Conservation (phyloP, 2,113 vertebrate species). For the Oophaga pumilio region DNA sequence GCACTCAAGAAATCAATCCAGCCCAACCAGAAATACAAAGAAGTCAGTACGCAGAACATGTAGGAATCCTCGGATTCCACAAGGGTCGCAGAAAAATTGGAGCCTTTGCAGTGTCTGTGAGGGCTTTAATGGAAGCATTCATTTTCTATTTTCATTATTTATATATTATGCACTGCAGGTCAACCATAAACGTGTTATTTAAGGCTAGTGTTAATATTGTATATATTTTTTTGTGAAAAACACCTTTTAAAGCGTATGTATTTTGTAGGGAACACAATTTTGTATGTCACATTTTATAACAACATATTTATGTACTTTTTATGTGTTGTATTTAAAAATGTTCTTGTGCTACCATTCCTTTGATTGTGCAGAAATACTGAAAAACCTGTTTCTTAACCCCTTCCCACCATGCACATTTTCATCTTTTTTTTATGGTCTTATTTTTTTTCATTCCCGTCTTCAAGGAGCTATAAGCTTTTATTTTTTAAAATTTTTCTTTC, state of each 20-base stretch:
- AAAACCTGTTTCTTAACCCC: not conserved
- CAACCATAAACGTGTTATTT: constrained; percentile 34
- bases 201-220: constrained; percentile 29
- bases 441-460: too few relatives aligned
- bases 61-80: not conserved
- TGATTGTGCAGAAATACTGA: not conserved
- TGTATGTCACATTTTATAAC: constrained; percentile 27
- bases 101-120: not conserved
- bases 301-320: constrained; percentile 52
- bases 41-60: constrained; percentile 20
- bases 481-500: too few relatives aligned
- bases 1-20: constrained; percentile 21
- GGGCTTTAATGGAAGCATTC: not conserved
- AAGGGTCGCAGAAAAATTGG: not conserved
- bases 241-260: not conserved
- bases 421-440: too few relatives aligned
- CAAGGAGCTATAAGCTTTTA: too few relatives aligned
- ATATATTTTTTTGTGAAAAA: constrained; percentile 20
- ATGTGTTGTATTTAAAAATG: constrained; percentile 28
- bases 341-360: not conserved
- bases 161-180: constrained; percentile 41
- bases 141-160: constrained; percentile 35
- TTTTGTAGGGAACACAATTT: constrained; percentile 22
- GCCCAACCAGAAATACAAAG: constrained; percentile 48
- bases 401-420: not conserved